Evolutionary conservation across 2,113 vertebrate genomes (phyloP).

Genomic region (Bungarus multicinctus): DNA sequence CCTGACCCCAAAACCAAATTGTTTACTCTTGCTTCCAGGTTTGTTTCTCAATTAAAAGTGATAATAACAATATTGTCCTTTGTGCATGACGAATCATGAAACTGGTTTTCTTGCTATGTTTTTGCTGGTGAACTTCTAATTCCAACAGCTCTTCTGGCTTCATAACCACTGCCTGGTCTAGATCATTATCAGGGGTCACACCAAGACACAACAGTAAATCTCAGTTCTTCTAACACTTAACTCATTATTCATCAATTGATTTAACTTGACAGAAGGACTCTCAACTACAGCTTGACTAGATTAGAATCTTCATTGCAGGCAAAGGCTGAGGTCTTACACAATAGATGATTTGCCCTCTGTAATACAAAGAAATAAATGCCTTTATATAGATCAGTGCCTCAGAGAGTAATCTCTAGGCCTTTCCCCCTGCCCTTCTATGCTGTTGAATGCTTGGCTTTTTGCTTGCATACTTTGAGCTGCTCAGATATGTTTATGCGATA

Average conservation of each 20-base stretch:
- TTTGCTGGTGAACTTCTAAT: not conserved
- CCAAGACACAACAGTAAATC: not conserved
- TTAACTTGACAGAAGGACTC: not conserved
- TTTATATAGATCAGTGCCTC: not conserved
- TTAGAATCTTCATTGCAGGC: not conserved
- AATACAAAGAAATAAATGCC: not conserved
- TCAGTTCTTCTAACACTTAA: not conserved
- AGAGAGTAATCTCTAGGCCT: not conserved
- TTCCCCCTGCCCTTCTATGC: not conserved
- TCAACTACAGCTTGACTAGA: not conserved
- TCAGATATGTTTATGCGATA: not conserved
- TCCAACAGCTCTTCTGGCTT: not conserved
- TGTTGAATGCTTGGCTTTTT: not conserved
- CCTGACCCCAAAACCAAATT: not conserved
- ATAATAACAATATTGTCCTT: not conserved
- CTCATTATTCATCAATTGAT: not conserved
- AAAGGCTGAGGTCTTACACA: not conserved
- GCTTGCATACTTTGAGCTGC: not conserved
- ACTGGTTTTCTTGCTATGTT: not conserved
- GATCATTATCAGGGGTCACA: not conserved
- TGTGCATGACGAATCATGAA: not conserved
- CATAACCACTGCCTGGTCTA: not conserved
- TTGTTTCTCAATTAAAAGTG: not conserved
- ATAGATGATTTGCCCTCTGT: not conserved
- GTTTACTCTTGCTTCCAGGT: not conserved